These are phyloP conservation scores for Netelia virgata DNA, from an alignment of 2,888 invertebrate genomes.

Conservation along the genomic window DNA sequence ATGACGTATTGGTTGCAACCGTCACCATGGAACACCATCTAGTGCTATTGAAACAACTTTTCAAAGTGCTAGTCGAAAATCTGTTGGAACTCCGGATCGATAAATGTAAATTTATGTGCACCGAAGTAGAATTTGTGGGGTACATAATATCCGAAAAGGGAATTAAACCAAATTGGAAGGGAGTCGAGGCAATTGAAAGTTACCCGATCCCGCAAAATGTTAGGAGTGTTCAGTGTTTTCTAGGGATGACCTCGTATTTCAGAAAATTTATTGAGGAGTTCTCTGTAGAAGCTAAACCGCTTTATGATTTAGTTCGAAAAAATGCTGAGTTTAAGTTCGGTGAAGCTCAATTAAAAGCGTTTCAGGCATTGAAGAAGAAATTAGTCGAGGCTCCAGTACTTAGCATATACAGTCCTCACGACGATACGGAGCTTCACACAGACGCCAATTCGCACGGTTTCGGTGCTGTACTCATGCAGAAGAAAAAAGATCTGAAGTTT, in stretches of 20 bases:
- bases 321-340: no score
- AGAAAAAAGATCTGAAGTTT: slow-evolving; percentile 71
- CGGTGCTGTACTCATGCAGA: slow-evolving; percentile 78
- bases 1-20: slow-evolving; percentile 44
- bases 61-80: slow-evolving; percentile 53
- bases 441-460: slow-evolving; percentile 78
- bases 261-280: no score
- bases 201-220: no score
- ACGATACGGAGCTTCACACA: slow-evolving; percentile 79
- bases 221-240: no score
- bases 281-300: no score
- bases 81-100: slow-evolving; percentile 63
- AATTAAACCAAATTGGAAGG: slow-evolving; percentile 61
- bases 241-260: not conserved
- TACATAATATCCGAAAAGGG: slow-evolving; percentile 69
- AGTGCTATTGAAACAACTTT: slow-evolving; percentile 47
- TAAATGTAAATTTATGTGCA: slow-evolving; percentile 70
- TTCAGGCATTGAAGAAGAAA: slow-evolving; percentile 57
- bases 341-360: no score
- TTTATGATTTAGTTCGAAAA: no score
- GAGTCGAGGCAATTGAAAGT: no score
- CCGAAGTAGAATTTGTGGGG: slow-evolving; percentile 71
- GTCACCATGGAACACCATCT: slow-evolving; percentile 61
- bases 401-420: slow-evolving; percentile 74
- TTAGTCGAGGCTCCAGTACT: slow-evolving; percentile 73